Evolutionary conservation across 2,113 vertebrate species (phyloP), one percentile per base, ranked within the genome.

Genomic region (Campylomormyrus tamandua): DNA sequence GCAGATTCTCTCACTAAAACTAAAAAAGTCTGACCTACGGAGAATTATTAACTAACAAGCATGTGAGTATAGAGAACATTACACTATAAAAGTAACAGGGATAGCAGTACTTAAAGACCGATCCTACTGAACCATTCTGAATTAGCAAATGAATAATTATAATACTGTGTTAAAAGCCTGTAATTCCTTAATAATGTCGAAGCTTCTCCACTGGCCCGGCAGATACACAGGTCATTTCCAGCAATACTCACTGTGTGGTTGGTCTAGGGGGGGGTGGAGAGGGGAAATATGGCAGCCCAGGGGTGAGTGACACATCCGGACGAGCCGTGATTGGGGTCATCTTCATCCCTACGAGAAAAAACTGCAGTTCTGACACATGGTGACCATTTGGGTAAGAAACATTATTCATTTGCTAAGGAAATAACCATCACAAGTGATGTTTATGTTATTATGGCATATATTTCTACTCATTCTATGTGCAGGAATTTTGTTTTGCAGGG

Each of bases 161-260:
- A 49, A 50, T 85, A 5, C 24, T 50, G 17, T 87, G n/a, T 53
- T 31, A 31, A 39, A 27, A 52, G n/a, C 9, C 49, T 10, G n/a
- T 11, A 52, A 52, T 87, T 31, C 27, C 5, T n/a, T 49, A 48
- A 87, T 13, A 87, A 52, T 31, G 10, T 52, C 2, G 1, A 53
- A 19, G 50, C 50, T 53, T 87, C 10, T 52, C 13, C 50, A 39
- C n/a, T 19, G 48, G 48, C n/a, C 5, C 21, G 35, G 8, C 24
- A 31, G 17, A 31, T 53, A 87, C 7, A 11, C 48, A 6, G 19
- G 2, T 45, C 5, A 62, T 10, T 39, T 87, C n/a, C 9, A 87
- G 4, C 35, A 27, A 48, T 9, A 89, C 89, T 89, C 58, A 93
- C 94, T 80, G 86, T 66, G 83, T 46, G 15, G 92, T 92, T 11